These are phyloP conservation scores for Augochlorella aurata DNA, from an alignment of 2,888 invertebrate genomes.

Conservation along the genomic window DNA sequence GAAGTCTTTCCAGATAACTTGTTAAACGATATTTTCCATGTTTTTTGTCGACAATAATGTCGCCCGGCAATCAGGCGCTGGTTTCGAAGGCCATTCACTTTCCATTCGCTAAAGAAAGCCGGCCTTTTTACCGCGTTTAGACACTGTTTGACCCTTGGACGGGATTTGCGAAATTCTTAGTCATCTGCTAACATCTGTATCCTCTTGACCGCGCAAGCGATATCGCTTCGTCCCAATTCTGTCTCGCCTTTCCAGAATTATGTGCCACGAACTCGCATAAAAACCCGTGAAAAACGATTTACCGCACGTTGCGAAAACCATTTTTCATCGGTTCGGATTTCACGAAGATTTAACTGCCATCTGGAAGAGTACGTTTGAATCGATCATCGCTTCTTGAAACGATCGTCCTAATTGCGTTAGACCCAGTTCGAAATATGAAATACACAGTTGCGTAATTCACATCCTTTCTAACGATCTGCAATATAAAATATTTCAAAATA, in stretches of 20 bases:
- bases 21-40: conserved; percentile 18
- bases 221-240: background rate
- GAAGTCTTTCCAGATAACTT: background rate
- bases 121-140: conserved; percentile 50
- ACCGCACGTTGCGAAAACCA: background rate
- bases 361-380: conserved; percentile 1
- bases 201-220: conserved; percentile 1
- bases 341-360: background rate
- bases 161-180: conserved; percentile 40
- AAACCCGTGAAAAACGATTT: background rate
- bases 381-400: background rate
- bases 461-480: background rate
- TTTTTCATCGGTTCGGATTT: conserved; percentile 11
- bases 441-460: background rate
- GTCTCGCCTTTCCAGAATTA: background rate
- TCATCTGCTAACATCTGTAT: background rate
- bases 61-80: conserved; percentile 18
- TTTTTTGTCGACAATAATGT: conserved; percentile 29
- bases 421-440: background rate
- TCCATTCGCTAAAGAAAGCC: conserved; percentile 70
- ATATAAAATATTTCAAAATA: background rate
- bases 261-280: no score
- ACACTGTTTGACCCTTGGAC: conserved; percentile 58
- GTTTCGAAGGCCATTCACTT: conserved; percentile 67
- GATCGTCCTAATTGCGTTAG: background rate